Evolutionary conservation across 1,140 invertebrate species (phyloP).

Genomic region (Pteromalus puparum): DNA sequence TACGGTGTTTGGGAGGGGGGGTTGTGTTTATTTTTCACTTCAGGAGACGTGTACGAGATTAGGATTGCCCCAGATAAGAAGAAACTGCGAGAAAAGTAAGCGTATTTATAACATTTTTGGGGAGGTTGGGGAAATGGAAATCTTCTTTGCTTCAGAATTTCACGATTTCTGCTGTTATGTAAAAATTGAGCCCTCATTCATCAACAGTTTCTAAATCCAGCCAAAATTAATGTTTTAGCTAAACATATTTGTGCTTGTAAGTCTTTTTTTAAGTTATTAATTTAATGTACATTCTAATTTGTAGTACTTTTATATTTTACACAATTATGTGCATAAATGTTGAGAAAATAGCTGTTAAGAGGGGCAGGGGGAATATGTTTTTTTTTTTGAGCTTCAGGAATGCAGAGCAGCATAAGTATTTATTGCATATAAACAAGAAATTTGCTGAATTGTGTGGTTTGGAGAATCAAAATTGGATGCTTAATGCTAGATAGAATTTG

Average conservation of each 20-base stretch:
- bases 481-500: neutral
- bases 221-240: too few species aligned
- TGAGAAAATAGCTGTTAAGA: too few species aligned
- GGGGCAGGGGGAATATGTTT: neutral
- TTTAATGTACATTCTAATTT: too few species aligned
- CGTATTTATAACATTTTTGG: neutral
- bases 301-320: too few species aligned
- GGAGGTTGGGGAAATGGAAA: neutral
- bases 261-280: too few species aligned
- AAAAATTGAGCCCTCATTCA: neutral
- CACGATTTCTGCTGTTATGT: neutral
- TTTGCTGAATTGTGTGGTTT: too few species aligned
- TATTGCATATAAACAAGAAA: too few species aligned
- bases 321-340: too few species aligned
- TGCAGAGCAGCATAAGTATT: neutral
- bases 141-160: conserved; percentile 1
- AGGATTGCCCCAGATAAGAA: neutral
- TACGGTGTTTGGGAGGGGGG: neutral
- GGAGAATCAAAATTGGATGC: too few species aligned
- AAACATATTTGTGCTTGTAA: too few species aligned
- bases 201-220: neutral
- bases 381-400: conserved; percentile 12
- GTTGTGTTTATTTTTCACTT: neutral
- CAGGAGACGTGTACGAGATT: neutral
- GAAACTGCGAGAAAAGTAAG: neutral